Percentiles rank a stretch among this genome's conserved stretches.
phyloP scores from a whole-genome alignment of 2,113 vertebrate genomes.

The Corythornis cristatus region DNA sequence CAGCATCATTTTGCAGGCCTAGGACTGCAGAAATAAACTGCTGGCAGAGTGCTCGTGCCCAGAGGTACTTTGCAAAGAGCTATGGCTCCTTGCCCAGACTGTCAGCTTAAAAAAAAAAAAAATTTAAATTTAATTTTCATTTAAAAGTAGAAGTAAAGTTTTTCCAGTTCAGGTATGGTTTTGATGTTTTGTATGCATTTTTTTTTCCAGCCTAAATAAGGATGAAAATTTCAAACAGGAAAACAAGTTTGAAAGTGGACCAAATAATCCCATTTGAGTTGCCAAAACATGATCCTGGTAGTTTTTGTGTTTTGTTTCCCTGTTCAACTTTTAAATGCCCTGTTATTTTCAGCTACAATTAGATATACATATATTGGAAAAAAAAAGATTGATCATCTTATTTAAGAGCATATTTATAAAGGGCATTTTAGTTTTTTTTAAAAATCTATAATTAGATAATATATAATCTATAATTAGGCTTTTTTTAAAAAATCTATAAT shows the following conservation, averaged over 20 bases:
- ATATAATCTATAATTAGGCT: no score
- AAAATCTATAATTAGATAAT: not conserved
- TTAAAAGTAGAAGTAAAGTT: slow-evolving; percentile 4
- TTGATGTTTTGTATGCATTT: not conserved
- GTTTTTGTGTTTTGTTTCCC: not conserved
- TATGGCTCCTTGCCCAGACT: not conserved
- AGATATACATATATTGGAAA: not conserved
- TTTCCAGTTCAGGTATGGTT: slow-evolving; percentile 30
- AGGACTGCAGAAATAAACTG: not conserved
- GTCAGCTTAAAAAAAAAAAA: no score
- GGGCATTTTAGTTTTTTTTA: rapidly evolving
- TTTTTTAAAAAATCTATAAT: not conserved
- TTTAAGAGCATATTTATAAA: not conserved
- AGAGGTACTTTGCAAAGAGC: not conserved
- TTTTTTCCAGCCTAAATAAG: not conserved
- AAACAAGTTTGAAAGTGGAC: not conserved
- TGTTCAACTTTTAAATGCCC: not conserved
- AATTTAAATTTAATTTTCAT: not conserved
- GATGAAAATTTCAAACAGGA: not conserved
- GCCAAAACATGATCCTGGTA: not conserved
- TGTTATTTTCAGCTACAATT: not conserved
- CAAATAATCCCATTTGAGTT: not conserved
- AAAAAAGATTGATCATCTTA: not conserved
- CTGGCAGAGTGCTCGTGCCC: not conserved
- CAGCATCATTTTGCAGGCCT: not conserved